Base-by-base conservation (phyloP, 2,888 invertebrate species). In the Prosapia bicincta region DNA sequence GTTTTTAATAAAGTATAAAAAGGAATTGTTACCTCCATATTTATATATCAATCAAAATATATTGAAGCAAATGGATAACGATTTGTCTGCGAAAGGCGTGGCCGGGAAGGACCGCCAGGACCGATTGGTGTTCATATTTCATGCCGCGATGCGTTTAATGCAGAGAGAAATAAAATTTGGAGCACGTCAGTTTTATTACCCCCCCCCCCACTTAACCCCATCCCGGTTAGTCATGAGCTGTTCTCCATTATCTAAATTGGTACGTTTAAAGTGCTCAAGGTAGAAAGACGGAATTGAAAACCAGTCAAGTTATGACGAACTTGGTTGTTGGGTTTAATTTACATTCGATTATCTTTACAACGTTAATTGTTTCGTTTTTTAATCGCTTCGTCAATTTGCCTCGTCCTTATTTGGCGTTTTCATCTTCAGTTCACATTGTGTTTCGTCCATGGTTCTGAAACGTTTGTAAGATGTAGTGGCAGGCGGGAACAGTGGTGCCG, bases 1-100 rank as follows among this genome's bases (percentile, higher is more conserved):
- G 54, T 54, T 54, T 54, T 54, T 54, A 54, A 54, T 54, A 54
- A 54, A 54, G 54, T 54, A 54, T 54, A 54, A 54, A 54, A 54
- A 54, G 54, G 54, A 20, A 54, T 54, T 54, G 54, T 54, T 54
- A 54, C 20, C 54, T 54, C 2, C 9, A 38, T 38, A 38, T 13
- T 20, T 30, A 6, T 30, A 9, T n/a, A 54, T 54, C 54, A 54
- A 54, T 54, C 54, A 54, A 54, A 54, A 54, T 54, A 54, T 54
- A 54, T 54, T 54, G 20, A 54, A 54, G 3, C 20, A 54, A 54
- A 54, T 54, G 54, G 54, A 20, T 3, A 54, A 10, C 54, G 13
- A 54, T 54, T 54, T 54, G 20, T 54, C 54, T 54, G 3, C 3
- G 54, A n/a, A n/a, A 54, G 54, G 54, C 54, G 54, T 54, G 54